A percentile compares a stretch with the other conserved stretches of the same genome.
phyloP scores from a whole-genome alignment of 2,797 vertebrate genomes.

The Clamator glandarius region DNA sequence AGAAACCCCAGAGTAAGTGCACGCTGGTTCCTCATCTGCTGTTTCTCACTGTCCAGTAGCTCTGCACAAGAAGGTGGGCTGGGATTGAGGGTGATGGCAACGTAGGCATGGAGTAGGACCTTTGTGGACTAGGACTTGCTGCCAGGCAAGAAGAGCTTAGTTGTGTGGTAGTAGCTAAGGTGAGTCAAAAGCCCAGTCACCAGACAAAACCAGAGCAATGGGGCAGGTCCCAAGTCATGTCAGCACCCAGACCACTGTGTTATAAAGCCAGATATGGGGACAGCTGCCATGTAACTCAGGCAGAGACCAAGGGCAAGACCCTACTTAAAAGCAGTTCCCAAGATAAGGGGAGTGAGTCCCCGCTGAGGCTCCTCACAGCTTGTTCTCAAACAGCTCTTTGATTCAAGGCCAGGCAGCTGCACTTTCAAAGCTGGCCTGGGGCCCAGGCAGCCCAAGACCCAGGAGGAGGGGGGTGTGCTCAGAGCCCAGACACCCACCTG shows the following conservation, averaged over 20 bases:
- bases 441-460: slow-evolving; percentile 18
- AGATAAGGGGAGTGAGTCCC: slow-evolving; percentile 1
- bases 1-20: background rate
- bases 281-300: background rate
- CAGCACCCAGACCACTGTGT: background rate
- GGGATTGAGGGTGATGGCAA: background rate
- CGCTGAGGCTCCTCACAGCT: background rate
- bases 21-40: background rate
- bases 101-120: background rate
- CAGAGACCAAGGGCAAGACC: background rate
- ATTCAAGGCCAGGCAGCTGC: slow-evolving; percentile 59
- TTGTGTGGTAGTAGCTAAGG: background rate
- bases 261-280: background rate
- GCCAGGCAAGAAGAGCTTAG: background rate
- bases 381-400: slow-evolving; percentile 57
- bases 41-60: background rate
- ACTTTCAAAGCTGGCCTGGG: slow-evolving; percentile 25
- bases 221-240: background rate
- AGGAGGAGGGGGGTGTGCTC: background rate
- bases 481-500: background rate
- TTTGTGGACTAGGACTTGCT: background rate
- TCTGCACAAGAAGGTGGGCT: background rate
- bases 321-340: background rate
- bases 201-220: background rate
- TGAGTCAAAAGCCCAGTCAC: background rate